These are phyloP conservation scores for Eulithis testata DNA, from an alignment of 2,888 invertebrate species.

Conservation along the genomic window DNA sequence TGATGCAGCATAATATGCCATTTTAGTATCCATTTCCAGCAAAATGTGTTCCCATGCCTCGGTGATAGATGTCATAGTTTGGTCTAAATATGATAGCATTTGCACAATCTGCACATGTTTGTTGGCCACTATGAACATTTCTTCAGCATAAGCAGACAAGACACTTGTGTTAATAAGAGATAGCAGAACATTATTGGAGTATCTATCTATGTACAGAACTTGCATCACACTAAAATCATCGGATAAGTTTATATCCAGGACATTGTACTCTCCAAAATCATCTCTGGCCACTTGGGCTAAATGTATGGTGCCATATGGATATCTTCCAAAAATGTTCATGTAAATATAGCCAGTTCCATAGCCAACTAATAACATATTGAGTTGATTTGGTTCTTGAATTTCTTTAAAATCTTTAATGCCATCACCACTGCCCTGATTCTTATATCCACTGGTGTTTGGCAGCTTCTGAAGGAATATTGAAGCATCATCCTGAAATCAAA, in stretches of 20 bases:
- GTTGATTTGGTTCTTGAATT: constrained; percentile 83
- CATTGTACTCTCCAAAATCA: constrained; percentile 83
- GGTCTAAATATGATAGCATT: constrained; percentile 88
- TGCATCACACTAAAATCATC: constrained; percentile 89
- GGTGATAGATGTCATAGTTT: constrained; percentile 91
- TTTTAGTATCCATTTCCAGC: constrained; percentile 96
- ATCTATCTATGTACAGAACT: constrained; percentile 84
- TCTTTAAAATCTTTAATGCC: constrained; percentile 85
- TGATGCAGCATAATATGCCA: constrained; percentile 93
- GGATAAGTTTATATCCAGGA: constrained; percentile 87
- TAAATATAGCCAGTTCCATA: constrained; percentile 89
- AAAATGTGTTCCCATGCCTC: constrained; percentile 98
- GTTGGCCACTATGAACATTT: constrained; percentile 89
- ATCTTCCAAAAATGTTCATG: constrained; percentile 93
- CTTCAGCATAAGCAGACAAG: constrained; percentile 86
- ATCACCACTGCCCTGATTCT: constrained; percentile 81
- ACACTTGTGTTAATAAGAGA: constrained; percentile 85
- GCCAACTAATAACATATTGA: constrained; percentile 92
- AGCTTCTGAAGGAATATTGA: constrained; percentile 84
- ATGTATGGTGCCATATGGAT: constrained; percentile 90
- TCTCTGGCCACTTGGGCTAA: constrained; percentile 83
- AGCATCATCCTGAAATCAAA: constrained; percentile 70
- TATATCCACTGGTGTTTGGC: constrained; percentile 82
- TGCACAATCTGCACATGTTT: constrained; percentile 90
- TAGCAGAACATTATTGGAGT: constrained; percentile 73